Base-by-base conservation (phyloP, 1,140 invertebrate genomes). In the Neodiprion lecontei region DNA sequence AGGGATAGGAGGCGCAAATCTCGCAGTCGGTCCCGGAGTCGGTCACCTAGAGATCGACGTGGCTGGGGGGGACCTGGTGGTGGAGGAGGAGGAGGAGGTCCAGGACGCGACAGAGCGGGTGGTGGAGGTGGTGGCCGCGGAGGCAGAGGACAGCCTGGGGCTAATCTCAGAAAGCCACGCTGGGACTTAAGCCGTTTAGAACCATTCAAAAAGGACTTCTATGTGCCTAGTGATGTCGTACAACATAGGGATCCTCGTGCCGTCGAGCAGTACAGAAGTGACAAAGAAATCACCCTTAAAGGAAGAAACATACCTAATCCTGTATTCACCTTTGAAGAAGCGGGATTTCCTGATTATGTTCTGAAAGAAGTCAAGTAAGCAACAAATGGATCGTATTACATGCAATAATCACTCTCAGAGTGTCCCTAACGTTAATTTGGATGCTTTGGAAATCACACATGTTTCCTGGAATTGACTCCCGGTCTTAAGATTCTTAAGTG, bases 151-250 rank as follows among this genome's bases (percentile, higher is more conserved):
- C 91, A 92, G 77, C 90, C 94, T 14, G 93, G 95, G 12, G 93
- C 93, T 12, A 92, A 91, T 78, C 86, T 97, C n/a, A 89, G 94
- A 7, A 96, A 95, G 83, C 94, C 95, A 14, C 90, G 93, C 75
- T 97, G 96, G 95, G 94, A 96, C 82, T 80, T 94, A 49, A 92
- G 90, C 70, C 90, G 93, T 75, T 87, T 98, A 7, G 93, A 94
- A 74, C 94, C 95, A 8, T 97, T 98, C 87, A 95, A 96, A 82
- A 98, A 98, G 89, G 95, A 97, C 82, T 98, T 98, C 84, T 98
- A 98, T 84, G 88, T 93, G 76, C 96, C 96, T 68, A 93, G 94
- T 83, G 90, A 92, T 5, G 90, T 91, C 72, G 94, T 97, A 47
- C 88, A 92, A 75, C 92, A 91, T 77, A 89, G 94, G 80, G 86